Evolutionary conservation across 2,113 vertebrate genomes (phyloP).

Genomic region (Alaudala cheleensis): DNA sequence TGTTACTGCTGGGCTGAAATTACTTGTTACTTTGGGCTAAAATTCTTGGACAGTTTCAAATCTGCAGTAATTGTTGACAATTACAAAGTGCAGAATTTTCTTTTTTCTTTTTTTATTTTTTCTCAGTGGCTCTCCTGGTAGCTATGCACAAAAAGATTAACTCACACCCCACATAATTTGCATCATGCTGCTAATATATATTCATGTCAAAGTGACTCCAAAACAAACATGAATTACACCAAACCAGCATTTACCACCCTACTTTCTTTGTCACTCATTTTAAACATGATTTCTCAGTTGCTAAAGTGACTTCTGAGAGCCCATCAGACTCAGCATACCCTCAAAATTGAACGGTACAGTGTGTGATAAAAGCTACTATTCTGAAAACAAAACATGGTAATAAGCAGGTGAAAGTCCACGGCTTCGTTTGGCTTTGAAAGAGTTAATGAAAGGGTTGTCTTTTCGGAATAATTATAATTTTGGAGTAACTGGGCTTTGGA

Average conservation of each 20-base stretch:
- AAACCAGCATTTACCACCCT: not conserved
- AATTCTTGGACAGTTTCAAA: not conserved
- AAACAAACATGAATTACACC: not conserved
- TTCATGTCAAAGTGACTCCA: not conserved
- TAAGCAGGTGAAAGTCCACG: not conserved
- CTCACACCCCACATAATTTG: not conserved
- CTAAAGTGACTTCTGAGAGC: not conserved
- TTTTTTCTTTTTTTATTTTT: not conserved
- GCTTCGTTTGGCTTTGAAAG: not conserved
- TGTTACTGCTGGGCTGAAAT: not conserved
- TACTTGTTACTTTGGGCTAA: not conserved
- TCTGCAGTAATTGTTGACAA: not conserved
- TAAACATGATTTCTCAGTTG: not conserved
- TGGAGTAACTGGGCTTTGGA: not conserved
- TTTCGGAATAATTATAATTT: not conserved
- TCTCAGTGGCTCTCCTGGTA: not conserved
- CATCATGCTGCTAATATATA: not conserved
- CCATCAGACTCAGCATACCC: rapidly evolving
- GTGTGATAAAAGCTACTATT: not conserved
- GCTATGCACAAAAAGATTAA: not conserved
- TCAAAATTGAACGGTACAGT: not conserved
- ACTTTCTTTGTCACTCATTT: not conserved
- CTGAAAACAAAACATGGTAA: not conserved
- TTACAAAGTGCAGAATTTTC: not conserved
- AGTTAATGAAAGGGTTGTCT: not conserved